phyloP scores from a whole-genome alignment of 1,140 invertebrate genomes.

The Atopsyche davidsoni region DNA sequence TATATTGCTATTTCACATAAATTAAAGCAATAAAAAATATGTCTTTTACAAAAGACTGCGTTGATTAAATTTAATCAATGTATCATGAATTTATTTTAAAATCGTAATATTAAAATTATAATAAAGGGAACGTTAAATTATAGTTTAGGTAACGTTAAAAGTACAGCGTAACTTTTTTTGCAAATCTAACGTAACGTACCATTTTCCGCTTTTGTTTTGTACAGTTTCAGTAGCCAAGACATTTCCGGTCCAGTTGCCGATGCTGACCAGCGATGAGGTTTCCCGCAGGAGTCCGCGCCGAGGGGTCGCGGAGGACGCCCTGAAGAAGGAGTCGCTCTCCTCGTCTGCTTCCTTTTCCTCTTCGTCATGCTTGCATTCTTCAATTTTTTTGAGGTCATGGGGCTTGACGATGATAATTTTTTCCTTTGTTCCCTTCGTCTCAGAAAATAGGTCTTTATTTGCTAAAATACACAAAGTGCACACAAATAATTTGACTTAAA shows the following conservation, averaged over 20 bases:
- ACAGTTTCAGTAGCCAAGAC: constrained; percentile 36
- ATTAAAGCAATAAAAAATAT: too few relatives aligned
- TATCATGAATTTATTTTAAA: not conserved
- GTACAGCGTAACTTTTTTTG: not conserved
- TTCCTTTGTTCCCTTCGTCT: too few relatives aligned
- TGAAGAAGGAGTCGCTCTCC: constrained; percentile 5
- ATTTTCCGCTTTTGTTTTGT: constrained; percentile 13
- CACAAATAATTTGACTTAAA: too few relatives aligned
- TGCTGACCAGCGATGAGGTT: constrained; percentile 37
- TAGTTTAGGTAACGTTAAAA: too few relatives aligned
- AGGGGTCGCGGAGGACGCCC: not conserved
- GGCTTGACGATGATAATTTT: too few relatives aligned
- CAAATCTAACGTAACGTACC: constrained; percentile 10
- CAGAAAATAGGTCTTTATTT: too few relatives aligned
- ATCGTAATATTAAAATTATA: not conserved
- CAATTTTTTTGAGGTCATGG: not conserved
- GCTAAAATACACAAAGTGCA: too few relatives aligned
- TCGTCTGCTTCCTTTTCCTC: constrained; percentile 11
- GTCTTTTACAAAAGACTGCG: too few relatives aligned
- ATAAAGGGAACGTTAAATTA: too few relatives aligned
- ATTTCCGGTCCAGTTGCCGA: constrained; percentile 40
- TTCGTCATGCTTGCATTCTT: not conserved
- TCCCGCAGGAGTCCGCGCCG: constrained; percentile 27
- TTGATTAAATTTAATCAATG: not conserved
- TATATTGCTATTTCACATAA: too few relatives aligned